Conservation (phyloP, 2,888 invertebrate genomes). For the Hemicrepidius hirtus region DNA sequence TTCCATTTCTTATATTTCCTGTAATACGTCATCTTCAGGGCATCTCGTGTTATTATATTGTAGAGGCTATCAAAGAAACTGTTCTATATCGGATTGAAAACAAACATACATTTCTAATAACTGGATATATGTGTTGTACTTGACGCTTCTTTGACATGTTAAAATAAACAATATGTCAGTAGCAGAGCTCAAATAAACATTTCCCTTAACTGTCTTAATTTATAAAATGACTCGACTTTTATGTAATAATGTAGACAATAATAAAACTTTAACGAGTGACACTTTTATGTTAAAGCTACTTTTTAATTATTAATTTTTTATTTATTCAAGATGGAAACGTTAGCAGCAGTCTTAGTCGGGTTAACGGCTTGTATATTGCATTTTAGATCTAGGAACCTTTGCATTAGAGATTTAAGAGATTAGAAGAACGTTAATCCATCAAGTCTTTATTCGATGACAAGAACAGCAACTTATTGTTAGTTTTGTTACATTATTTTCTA, state of each 20-base stretch:
- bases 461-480: too few relatives aligned
- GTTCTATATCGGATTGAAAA: neutral
- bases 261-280: neutral
- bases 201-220: slow-evolving; percentile 51
- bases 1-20: neutral
- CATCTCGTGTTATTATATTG: slow-evolving; percentile 7
- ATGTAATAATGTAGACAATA: neutral
- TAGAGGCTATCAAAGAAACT: neutral
- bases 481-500: too few relatives aligned
- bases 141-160: slow-evolving; percentile 50
- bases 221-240: slow-evolving; percentile 25
- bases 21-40: slow-evolving; percentile 26
- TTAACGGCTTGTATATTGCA: too few relatives aligned
- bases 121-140: slow-evolving; percentile 45
- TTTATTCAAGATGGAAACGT: too few relatives aligned
- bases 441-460: too few relatives aligned
- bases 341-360: too few relatives aligned
- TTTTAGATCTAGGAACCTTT: too few relatives aligned
- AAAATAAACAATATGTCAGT: slow-evolving; percentile 54
- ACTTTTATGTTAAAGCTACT: too few relatives aligned
- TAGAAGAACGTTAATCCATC: too few relatives aligned
- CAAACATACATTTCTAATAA: slow-evolving; percentile 40
- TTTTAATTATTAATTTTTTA: too few relatives aligned
- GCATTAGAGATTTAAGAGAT: too few relatives aligned
- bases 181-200: slow-evolving; percentile 47